Conservation (phyloP, 2,888 invertebrate genomes). For the Hypselothyrea guttata region DNA sequence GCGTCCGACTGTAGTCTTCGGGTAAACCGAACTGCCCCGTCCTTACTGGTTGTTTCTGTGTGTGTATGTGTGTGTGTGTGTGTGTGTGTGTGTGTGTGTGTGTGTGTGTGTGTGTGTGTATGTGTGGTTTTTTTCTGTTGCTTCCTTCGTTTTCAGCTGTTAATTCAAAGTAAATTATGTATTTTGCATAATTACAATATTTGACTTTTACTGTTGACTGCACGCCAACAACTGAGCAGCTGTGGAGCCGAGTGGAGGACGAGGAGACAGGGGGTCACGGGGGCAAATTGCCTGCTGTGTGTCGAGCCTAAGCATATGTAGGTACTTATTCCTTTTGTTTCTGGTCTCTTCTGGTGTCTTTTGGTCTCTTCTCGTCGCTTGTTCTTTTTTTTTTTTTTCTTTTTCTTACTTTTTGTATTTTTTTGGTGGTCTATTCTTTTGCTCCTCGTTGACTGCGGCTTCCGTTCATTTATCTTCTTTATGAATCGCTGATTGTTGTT, state of each 20-base stretch:
- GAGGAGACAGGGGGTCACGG: no score
- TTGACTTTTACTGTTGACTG: constrained; percentile 76
- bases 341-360: constrained; percentile 7
- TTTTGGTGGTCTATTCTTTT: constrained; percentile 7
- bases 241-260: background rate
- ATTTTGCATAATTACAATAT: constrained; percentile 76
- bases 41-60: constrained; percentile 7
- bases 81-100: no score
- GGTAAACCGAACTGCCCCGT: no score
- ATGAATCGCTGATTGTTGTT: constrained; percentile 49
- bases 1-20: no score
- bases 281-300: constrained; percentile 18
- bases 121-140: constrained; percentile 19
- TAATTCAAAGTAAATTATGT: constrained; percentile 76
- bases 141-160: constrained; percentile 65
- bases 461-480: constrained; percentile 60
- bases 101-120: no score
- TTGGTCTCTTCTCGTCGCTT: background rate
- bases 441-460: constrained; percentile 40
- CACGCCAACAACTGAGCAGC: constrained; percentile 39
- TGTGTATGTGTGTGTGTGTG: no score
- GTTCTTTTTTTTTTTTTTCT: constrained; percentile 3
- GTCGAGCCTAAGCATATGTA: background rate
- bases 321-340: constrained; percentile 1
- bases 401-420: background rate